Base-by-base conservation (phyloP, 2,888 invertebrate genomes). In the Anoncus sp. region DNA sequence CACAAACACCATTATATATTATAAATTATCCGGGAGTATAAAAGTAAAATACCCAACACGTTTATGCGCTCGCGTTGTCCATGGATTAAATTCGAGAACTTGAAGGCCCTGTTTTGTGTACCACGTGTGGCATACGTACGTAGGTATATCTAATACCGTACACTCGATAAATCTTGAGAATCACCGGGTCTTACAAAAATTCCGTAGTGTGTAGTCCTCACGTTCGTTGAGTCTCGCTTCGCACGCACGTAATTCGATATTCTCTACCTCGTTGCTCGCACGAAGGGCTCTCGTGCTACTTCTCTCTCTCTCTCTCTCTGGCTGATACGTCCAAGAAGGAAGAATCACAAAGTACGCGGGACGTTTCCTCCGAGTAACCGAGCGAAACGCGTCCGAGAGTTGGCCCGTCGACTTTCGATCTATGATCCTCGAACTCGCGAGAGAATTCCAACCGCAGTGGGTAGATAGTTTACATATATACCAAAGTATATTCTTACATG, bases 161-260 rank as follows among this genome's bases (percentile, higher is more conserved):
- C 43, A 59, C 67, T 77, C 73, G 73, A 77, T 77, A 73, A 77
- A 77, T 77, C 77, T 69, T 55, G 43, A 49, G 67, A 31, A 73
- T 73, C 60, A 67, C 60, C 31, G 35, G 57, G 57, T 55, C 47
- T 55, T 22, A 31, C 24, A 7, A 55, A 63, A 49, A 65, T 27
- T 51, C 38, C 27, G 22, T 31, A 51, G 66, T 49, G 47, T 45
- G 65, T 45, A 31, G 49, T 40, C 49, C 24, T 51, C 10, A 47
- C 35, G 49, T 51, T 57, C 40, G 43, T 45, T 40, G 66, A 45
- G 60, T 66, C 55, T 63, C 51, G 18, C 40, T 53, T 63, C 47
- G 59, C 66, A 74, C 73, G 73, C 77, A 74, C 63, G 77, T 73
- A 69, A 77, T 73, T 77, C 73, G 77, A 73, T 77, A 77, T 59